Conservation (phyloP, 2,888 invertebrate species). For the Pristionchus maxplancki region DNA sequence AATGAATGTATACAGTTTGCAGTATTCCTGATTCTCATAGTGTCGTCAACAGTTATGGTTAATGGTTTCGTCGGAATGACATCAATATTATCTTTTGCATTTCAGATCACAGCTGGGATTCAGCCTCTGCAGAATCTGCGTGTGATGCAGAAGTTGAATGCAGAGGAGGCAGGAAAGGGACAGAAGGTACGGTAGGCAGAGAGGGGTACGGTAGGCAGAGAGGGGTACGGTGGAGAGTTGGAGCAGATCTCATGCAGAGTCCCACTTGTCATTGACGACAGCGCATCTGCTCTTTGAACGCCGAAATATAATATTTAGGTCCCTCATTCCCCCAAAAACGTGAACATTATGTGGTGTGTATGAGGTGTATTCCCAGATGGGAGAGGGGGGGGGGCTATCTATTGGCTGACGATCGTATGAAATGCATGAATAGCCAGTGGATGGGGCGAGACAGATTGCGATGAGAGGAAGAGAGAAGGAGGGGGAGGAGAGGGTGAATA, state of each 20-base stretch:
- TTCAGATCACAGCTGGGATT: constrained; percentile 91
- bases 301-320: no score
- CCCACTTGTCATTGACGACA: background rate
- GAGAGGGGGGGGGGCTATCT: constrained; percentile 54
- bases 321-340: background rate
- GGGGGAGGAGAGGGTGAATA: background rate
- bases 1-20: no score
- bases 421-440: constrained; percentile 11
- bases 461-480: background rate
- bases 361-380: background rate
- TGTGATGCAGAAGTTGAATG: constrained; percentile 85
- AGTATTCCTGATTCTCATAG: no score
- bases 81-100: no score
- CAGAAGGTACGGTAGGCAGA: constrained; percentile 57
- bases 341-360: background rate
- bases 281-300: no score
- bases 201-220: background rate
- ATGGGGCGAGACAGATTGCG: constrained; percentile 33
- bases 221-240: background rate
- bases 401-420: constrained; percentile 81
- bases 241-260: no score
- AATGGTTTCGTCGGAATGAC: no score
- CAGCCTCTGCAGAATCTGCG: constrained; percentile 95
- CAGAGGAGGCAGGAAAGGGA: constrained; percentile 63
- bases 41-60: background rate